phyloP scores from a whole-genome alignment of 2,113 vertebrate genomes.

The Barnardius zonarius region DNA sequence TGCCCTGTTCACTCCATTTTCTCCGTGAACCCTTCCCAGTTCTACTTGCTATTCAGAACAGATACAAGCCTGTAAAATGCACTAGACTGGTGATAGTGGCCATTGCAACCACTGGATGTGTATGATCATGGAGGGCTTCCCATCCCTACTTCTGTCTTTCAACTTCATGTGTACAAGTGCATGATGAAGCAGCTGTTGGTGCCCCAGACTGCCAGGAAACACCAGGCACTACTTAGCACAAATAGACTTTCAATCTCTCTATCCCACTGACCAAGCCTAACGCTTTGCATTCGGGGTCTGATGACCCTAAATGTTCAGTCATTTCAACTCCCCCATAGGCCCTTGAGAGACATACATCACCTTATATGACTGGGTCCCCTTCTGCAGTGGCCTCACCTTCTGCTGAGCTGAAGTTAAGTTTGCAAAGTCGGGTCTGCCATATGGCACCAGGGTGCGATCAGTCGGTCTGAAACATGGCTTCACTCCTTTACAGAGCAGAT shows the following conservation, averaged over 20 bases:
- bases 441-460: background rate
- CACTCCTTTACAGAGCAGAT: background rate
- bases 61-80: background rate
- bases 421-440: constrained; percentile 3
- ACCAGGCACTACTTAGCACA: background rate
- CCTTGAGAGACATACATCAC: background rate
- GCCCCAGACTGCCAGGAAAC: background rate
- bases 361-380: background rate
- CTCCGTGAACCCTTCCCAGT: background rate
- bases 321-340: background rate
- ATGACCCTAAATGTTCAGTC: background rate
- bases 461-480: background rate
- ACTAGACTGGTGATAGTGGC: background rate
- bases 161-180: background rate
- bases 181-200: background rate
- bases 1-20: background rate
- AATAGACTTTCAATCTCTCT: background rate
- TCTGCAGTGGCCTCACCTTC: background rate
- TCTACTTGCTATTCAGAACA: background rate
- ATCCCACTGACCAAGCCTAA: background rate
- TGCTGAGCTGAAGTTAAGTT: background rate
- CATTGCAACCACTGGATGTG: background rate
- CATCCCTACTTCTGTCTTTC: background rate
- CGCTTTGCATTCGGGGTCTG: background rate
- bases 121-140: fast-evolving